Evolutionary conservation across 2,113 vertebrate genomes (phyloP).

Genomic region (Antidorcas marsupialis): DNA sequence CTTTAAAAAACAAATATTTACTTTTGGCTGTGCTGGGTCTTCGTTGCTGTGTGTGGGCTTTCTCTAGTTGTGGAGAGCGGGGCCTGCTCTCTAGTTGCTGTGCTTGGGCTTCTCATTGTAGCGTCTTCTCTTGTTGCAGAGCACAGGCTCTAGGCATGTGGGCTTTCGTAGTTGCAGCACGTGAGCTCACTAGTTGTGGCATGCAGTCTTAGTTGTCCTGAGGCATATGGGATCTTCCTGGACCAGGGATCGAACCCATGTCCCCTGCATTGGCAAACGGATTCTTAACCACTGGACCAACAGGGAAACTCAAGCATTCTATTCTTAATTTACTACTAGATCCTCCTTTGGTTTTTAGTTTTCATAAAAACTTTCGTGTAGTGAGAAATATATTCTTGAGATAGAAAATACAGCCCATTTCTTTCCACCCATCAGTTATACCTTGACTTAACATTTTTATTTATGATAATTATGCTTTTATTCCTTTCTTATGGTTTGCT

Average conservation of each 20-base stretch:
- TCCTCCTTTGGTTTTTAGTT: fast-evolving
- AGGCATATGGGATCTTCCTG: background rate
- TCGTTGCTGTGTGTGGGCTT: background rate
- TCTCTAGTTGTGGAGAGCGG: background rate
- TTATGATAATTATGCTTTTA: background rate
- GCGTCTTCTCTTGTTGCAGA: background rate
- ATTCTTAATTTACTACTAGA: conserved; percentile 8
- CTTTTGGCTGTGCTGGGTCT: background rate
- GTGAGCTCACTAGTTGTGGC: background rate
- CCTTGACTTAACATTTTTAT: background rate
- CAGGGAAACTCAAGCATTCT: background rate
- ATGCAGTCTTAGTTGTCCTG: background rate
- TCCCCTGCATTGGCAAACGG: background rate
- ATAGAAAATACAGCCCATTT: conserved; percentile 31
- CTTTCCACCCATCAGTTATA: background rate
- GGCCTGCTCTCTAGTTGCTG: background rate
- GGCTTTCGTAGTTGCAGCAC: background rate
- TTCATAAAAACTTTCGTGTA: background rate
- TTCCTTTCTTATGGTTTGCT: background rate
- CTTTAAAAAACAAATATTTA: background rate
- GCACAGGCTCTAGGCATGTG: background rate
- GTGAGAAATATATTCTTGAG: background rate
- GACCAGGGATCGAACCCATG: background rate
- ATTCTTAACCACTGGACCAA: background rate
- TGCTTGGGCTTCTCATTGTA: background rate